These are phyloP conservation scores for Caerostris darwini DNA, from an alignment of 1,140 invertebrate genomes.

Conservation along the genomic window DNA sequence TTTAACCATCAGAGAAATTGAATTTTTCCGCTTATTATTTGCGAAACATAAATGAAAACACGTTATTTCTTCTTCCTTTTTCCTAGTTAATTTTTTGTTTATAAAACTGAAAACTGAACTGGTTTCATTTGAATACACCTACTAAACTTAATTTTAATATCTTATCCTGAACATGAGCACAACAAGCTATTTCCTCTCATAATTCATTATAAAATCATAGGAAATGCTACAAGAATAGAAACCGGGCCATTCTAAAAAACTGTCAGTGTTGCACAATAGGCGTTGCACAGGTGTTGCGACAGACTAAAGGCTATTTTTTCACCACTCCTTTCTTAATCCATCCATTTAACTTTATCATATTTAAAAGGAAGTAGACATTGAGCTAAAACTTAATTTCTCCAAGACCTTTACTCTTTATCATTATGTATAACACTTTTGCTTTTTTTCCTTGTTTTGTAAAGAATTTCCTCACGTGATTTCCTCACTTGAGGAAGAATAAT, in stretches of 20 bases:
- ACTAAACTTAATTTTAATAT: background rate
- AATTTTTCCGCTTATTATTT: too few species aligned
- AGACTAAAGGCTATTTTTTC: background rate
- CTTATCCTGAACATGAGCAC: background rate
- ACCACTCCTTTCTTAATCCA: constrained; percentile 17
- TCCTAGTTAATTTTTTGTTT: too few species aligned
- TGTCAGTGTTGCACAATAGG: background rate
- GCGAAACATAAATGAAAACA: too few species aligned
- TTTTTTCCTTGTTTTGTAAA: constrained; percentile 3
- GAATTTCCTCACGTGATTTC: background rate
- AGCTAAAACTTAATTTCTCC: background rate
- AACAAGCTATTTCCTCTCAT: background rate
- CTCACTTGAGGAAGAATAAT: background rate
- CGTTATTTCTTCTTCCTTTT: too few species aligned
- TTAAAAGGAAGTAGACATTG: background rate
- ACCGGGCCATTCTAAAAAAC: background rate
- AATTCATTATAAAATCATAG: background rate
- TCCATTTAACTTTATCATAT: constrained; percentile 10
- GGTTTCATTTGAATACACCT: background rate
- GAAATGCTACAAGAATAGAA: background rate
- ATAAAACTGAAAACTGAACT: too few species aligned
- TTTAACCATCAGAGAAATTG: too few species aligned
- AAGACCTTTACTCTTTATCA: background rate
- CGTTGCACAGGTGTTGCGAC: background rate
- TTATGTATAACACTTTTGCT: constrained; percentile 5